A percentile compares a stretch with the other conserved stretches of the same genome.
Conservation (phyloP, 2,113 vertebrate species). For the Oxyura jamaicensis region DNA sequence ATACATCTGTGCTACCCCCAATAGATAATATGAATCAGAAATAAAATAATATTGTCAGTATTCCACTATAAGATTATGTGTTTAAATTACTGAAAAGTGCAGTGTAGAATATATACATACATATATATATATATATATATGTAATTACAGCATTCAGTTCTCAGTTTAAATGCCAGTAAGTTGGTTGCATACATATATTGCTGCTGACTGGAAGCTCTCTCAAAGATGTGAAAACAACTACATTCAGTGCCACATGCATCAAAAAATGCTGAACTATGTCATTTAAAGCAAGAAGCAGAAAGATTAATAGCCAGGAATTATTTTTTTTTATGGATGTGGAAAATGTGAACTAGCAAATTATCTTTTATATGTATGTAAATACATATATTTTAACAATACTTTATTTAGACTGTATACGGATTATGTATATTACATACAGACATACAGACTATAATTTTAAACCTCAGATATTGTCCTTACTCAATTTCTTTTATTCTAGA, state of each 20-base stretch:
- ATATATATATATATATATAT: not conserved
- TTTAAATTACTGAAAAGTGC: not conserved
- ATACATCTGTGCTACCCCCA: not conserved
- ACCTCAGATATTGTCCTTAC: not conserved
- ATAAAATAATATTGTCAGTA: not conserved
- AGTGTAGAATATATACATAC: no score
- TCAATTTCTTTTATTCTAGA: not conserved
- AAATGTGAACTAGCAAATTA: not conserved
- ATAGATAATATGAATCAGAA: not conserved
- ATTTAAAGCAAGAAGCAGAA: not conserved
- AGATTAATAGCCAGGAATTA: not conserved
- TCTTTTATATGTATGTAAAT: not conserved
- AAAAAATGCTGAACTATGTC: not conserved
- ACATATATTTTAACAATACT: not conserved
- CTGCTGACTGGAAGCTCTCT: not conserved
- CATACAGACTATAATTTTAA: not conserved
- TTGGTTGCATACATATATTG: not conserved
- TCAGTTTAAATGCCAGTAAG: not conserved
- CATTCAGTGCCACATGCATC: not conserved
- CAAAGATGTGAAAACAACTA: not conserved
- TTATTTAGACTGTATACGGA: not conserved
- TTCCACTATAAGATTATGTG: not conserved
- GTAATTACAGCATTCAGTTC: not conserved
- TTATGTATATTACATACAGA: not conserved
- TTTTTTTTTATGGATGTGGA: not conserved